Percentiles rank a stretch among this genome's conserved stretches.
Conservation (phyloP, 2,888 invertebrate species). For the Heliconius erato region DNA sequence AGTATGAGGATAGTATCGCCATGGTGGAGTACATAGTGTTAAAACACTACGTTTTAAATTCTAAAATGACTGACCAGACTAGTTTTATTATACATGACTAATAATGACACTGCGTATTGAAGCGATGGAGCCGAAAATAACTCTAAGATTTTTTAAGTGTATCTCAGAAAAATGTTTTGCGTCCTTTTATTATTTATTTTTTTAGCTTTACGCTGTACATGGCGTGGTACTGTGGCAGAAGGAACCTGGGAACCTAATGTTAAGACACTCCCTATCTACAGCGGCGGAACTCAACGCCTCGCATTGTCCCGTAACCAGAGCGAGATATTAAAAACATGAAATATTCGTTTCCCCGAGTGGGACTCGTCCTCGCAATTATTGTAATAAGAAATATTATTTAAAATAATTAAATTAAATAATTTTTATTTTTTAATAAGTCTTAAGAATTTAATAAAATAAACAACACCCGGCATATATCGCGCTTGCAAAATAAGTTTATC, state of each 20-base stretch:
- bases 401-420: background rate
- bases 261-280: too few species aligned
- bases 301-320: too few species aligned
- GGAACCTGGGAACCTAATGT: too few species aligned
- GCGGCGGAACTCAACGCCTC: too few species aligned
- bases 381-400: background rate
- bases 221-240: background rate
- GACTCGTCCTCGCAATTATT: too few species aligned
- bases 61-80: too few species aligned
- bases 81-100: background rate
- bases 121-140: background rate
- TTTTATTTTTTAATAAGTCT: background rate
- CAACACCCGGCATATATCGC: background rate
- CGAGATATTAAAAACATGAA: too few species aligned
- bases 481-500: background rate
- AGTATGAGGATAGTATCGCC: too few species aligned
- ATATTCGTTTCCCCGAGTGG: background rate
- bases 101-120: conserved; percentile 3
- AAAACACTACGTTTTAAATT: too few species aligned
- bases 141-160: background rate
- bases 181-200: background rate
- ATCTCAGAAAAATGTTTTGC: background rate
- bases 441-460: background rate
- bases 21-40: too few species aligned
- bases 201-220: too few species aligned